Percentiles rank a stretch among this genome's conserved stretches.
Evolutionary conservation across 92 coral and sea anemone genomes (phyloP).

Genomic region (Isaurus tuberculatus): DNA sequence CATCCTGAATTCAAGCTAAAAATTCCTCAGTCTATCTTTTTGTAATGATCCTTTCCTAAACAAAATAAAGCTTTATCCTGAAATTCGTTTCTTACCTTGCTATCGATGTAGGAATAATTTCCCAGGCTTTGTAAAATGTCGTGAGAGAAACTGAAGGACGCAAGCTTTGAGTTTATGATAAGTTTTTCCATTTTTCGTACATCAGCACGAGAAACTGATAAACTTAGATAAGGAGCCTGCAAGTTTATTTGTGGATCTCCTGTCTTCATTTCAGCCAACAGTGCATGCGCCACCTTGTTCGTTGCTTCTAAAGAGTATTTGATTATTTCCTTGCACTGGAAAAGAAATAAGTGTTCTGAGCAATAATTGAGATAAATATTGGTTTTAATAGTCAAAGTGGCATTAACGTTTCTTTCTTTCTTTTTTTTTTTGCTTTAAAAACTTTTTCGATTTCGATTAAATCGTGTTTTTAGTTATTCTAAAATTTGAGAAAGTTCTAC

Average conservation of each 20-base stretch:
- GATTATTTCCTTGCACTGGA: conserved; percentile 12
- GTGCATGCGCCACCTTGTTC: conserved; percentile 13
- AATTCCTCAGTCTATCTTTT: too few species aligned
- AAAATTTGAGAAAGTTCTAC: too few species aligned
- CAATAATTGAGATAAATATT: too few species aligned
- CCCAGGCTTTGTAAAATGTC: conserved; percentile 21
- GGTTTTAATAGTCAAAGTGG: too few species aligned
- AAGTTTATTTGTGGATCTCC: not conserved
- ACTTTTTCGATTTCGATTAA: too few species aligned
- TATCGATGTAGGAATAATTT: conserved; percentile 16
- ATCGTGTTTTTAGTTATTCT: too few species aligned
- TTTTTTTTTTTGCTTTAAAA: too few species aligned
- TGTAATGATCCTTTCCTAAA: too few species aligned
- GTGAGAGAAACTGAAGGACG: conserved; percentile 22
- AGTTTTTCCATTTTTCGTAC: not conserved
- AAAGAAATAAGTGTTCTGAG: too few species aligned
- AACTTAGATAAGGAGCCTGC: conserved; percentile 2
- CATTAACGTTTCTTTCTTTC: too few species aligned
- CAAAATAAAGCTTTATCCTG: too few species aligned
- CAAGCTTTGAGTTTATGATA: not conserved
- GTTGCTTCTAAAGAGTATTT: conserved; percentile 27
- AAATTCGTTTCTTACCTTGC: conserved; percentile 52
- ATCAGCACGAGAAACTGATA: conserved; percentile 7
- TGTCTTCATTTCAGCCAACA: conserved; percentile 29
- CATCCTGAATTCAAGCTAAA: too few species aligned